Evolutionary conservation across 2,797 vertebrate genomes (phyloP), one percentile per base, ranked within the genome.

Genomic region (Phoebastria nigripes): DNA sequence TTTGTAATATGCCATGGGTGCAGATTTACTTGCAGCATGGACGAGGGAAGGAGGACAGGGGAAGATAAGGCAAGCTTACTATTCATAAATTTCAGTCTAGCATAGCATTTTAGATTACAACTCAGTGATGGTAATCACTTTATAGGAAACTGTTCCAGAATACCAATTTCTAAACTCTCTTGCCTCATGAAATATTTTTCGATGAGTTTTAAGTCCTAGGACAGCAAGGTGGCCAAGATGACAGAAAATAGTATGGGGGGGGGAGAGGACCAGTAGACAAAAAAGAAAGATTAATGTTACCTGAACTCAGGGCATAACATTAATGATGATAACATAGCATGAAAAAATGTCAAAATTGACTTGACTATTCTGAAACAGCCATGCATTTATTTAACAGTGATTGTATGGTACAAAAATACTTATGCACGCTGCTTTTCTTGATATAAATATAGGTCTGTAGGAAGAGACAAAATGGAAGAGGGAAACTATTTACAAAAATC

Each of bases 21-120:
- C 25, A 74, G 52, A 52, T 65, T 61, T 79, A 44, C 47, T 87
- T 67, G 67, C 33, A 69, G 49, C 29, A 19, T 70, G 61, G 58
- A 20, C 41, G 82, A 67, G 28, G 31, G 52, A 87, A 87, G 44
- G 65, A 93, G 46, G 54, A 44, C 16, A 69, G 67, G 62, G 49
- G 72, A 94, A 96, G 63, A 83, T 82, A 25, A 86, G 44, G 74
- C 44, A 80, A 35, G 55, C 55, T 93, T 82, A 56, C 78, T 97
- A 71, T 96, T 95, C 82, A 84, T 87, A 94, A 92, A 73, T 76
- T 91, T 89, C 69, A 76, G 52, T 87, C 85, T 82, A 91, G 78
- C 19, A 8, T 85, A 93, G 49, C 66, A 89, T 91, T 95, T 87
- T 89, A 96, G 79, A 58, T 95, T 93, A 54, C 89, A 93, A 76